phyloP scores from a whole-genome alignment of 2,888 invertebrate genomes.

The Plebejus melissa region DNA sequence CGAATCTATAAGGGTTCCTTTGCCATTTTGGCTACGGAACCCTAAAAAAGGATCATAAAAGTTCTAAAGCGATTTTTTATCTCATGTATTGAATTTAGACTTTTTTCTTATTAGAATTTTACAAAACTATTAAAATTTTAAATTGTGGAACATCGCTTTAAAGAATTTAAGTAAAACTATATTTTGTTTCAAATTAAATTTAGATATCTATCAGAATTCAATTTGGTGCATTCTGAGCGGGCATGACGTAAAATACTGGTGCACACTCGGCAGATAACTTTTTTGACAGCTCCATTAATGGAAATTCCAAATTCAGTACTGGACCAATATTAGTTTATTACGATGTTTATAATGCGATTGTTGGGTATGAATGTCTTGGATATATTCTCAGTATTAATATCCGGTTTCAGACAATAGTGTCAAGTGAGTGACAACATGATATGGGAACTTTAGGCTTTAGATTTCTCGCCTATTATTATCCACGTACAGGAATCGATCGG shows the following conservation, averaged over 20 bases:
- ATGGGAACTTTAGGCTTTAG: conserved; percentile 31
- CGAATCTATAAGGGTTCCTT: no score
- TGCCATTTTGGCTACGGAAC: no score
- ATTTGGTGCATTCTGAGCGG: not conserved
- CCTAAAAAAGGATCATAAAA: not conserved
- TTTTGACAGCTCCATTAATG: not conserved
- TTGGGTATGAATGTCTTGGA: not conserved
- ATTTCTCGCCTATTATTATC: conserved; percentile 35
- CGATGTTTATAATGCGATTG: not conserved
- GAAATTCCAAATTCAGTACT: not conserved
- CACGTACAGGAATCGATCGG: conserved; percentile 16
- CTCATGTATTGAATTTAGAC: not conserved
- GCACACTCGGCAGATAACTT: conserved; percentile 2
- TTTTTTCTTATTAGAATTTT: no score
- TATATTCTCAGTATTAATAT: conserved; percentile 12
- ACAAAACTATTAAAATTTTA: no score
- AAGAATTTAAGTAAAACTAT: not conserved
- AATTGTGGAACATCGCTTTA: no score
- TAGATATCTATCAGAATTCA: not conserved
- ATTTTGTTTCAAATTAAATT: not conserved
- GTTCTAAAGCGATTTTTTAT: not conserved
- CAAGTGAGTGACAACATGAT: conserved; percentile 14
- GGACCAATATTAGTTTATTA: not conserved
- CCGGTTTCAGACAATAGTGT: conserved; percentile 15
- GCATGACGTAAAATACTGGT: not conserved